Evolutionary conservation across 2,113 vertebrate genomes (phyloP).

Genomic region (Ginglymostoma cirratum): DNA sequence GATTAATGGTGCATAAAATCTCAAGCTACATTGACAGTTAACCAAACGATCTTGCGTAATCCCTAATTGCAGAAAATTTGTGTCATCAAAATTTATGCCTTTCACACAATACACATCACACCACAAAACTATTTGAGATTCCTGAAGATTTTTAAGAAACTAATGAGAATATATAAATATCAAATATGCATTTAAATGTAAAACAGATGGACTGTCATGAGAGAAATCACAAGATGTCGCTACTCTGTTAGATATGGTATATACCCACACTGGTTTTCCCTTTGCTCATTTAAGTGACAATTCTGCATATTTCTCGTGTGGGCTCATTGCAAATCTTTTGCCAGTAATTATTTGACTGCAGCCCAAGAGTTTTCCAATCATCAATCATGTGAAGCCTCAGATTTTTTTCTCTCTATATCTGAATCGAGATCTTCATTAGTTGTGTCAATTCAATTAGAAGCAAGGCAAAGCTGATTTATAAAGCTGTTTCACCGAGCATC

Average conservation of each 20-base stretch:
- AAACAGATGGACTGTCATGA: not conserved
- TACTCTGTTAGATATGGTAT: not conserved
- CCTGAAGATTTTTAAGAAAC: not conserved
- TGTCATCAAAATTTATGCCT: not conserved
- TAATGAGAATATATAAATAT: not conserved
- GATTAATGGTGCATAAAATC: too few species aligned
- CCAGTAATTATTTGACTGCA: slow-evolving; percentile 16
- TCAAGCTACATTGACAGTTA: too few species aligned
- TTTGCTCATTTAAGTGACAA: not conserved
- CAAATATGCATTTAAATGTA: not conserved
- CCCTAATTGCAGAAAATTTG: not conserved
- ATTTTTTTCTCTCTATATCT: not conserved
- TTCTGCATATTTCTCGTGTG: not conserved
- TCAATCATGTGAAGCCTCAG: not conserved
- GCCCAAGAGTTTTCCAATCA: not conserved
- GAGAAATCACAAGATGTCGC: not conserved
- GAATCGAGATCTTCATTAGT: not conserved
- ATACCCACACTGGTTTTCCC: not conserved
- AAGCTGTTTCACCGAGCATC: not conserved
- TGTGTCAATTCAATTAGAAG: not conserved
- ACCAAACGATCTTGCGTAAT: not conserved
- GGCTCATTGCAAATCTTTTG: not conserved
- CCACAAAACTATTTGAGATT: not conserved
- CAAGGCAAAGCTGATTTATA: not conserved
- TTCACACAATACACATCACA: too few species aligned